Conservation (phyloP, 2,797 vertebrate species). For the Ptychobarbus kaznakovi region DNA sequence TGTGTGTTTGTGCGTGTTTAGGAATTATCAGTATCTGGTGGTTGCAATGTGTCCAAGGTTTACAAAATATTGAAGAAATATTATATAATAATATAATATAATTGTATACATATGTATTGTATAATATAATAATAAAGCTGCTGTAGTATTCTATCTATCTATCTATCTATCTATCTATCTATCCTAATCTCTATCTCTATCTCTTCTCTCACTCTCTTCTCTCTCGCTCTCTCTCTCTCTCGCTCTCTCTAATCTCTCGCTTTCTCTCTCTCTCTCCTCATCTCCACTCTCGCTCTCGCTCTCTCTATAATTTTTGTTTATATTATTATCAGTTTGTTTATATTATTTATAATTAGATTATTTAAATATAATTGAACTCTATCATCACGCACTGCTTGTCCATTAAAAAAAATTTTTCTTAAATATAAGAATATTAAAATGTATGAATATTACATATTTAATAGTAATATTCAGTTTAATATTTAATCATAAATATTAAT, state of each 20-base stretch:
- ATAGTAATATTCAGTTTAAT: neutral
- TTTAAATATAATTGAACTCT: neutral
- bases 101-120: neutral
- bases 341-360: neutral
- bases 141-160: too few species aligned
- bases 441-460: neutral
- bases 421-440: neutral
- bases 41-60: neutral
- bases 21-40: neutral
- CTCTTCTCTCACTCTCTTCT: too few species aligned
- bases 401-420: neutral
- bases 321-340: neutral
- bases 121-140: neutral
- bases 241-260: too few species aligned
- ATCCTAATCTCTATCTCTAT: too few species aligned
- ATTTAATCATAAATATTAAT: neutral
- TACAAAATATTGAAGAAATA: neutral
- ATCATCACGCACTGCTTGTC: neutral
- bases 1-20: conserved; percentile 4
- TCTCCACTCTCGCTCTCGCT: too few species aligned
- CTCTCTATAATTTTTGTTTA: neutral
- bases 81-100: neutral
- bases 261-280: too few species aligned
- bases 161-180: too few species aligned
- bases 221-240: too few species aligned